A percentile compares a stretch with the other conserved stretches of the same genome.
Conservation (phyloP, 2,113 vertebrate genomes). For the Lipophrys pholis region DNA sequence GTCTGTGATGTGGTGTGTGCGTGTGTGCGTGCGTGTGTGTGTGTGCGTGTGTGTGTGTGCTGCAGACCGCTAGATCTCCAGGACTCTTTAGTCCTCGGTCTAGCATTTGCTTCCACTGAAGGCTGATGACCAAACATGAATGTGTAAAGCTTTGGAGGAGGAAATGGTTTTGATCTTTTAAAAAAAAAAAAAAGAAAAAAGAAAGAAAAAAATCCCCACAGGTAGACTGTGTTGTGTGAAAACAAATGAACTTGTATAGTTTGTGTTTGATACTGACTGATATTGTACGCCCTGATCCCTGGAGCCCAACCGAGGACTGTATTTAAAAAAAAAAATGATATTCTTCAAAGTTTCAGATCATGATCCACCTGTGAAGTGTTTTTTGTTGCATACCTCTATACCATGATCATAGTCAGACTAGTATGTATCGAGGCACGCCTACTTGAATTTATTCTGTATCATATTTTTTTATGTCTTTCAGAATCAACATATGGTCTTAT, state of each 20-base stretch:
- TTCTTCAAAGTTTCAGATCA: constrained; percentile 55
- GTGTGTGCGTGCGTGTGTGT: no score
- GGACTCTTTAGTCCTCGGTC: neutral
- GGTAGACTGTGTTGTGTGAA: constrained; percentile 25
- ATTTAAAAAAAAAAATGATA: constrained; percentile 38
- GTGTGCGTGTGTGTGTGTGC: no score
- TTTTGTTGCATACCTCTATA: constrained; percentile 63
- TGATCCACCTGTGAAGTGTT: constrained; percentile 64
- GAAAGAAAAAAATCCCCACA: constrained; percentile 15
- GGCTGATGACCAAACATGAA: constrained; percentile 73
- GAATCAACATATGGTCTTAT: constrained; percentile 65
- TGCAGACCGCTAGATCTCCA: constrained; percentile 5
- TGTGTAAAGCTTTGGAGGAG: constrained; percentile 60
- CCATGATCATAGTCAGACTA: constrained; percentile 62
- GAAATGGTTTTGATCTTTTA: constrained; percentile 37
- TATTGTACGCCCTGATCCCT: constrained; percentile 30
- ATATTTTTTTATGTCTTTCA: constrained; percentile 44
- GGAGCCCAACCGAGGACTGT: constrained; percentile 42
- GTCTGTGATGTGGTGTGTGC: neutral
- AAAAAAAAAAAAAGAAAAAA: neutral
- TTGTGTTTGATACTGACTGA: constrained; percentile 68
- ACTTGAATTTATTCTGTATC: constrained; percentile 69
- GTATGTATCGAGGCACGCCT: constrained; percentile 72
- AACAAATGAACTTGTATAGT: constrained; percentile 67
- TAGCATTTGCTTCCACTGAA: constrained; percentile 43